Base-by-base conservation (phyloP, 2,113 vertebrate genomes). In the Clupea harengus region DNA sequence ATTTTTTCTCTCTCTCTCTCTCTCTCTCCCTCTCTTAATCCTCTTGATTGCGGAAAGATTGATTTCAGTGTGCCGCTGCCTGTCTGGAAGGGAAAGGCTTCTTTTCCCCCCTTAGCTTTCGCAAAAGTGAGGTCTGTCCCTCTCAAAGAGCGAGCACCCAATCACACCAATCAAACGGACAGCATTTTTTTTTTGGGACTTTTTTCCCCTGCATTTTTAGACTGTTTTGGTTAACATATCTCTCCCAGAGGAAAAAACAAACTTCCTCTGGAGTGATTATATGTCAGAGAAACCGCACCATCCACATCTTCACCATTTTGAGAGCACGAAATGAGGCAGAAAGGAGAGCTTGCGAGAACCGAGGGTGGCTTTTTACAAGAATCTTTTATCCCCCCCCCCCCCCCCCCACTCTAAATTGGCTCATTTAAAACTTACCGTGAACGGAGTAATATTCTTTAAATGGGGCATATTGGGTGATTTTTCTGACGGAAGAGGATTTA, bases 31-130 rank as follows among this genome's bases (percentile, higher is more conserved):
- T 86, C 4, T 60, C 13, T 44, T 32, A 15, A 39, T n/a, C 9
- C 72, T 85, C 47, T 52, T 54, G 72, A 78, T 78, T 78, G 72
- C 72, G 72, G 72, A 39, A 78, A 78, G 72, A 78, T 78, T 78
- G 72, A 78, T 78, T 78, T 78, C 72, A 78, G 72, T 78, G 32
- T 32, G 28, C 72, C 32, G 72, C 28, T 78, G 72, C 32, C 15
- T 78, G 72, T 78, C 72, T 78, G 72, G 28, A 78, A 78, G 28
- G 28, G 72, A 39, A 1, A 17, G 13, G 28, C 72, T 78, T 78
- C 28, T 39, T 15, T 5, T 39, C 20, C 15, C 28, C 72, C 13
- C 72, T 11, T 1, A 25, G 9, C n/a, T 8, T 13, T 8, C n/a
- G 25, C 52, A 75, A 78, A 32, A 78, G 28, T 78, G 72, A 78